Evolutionary conservation across 2,888 invertebrate species (phyloP).

Genomic region (Diarsia mendica): DNA sequence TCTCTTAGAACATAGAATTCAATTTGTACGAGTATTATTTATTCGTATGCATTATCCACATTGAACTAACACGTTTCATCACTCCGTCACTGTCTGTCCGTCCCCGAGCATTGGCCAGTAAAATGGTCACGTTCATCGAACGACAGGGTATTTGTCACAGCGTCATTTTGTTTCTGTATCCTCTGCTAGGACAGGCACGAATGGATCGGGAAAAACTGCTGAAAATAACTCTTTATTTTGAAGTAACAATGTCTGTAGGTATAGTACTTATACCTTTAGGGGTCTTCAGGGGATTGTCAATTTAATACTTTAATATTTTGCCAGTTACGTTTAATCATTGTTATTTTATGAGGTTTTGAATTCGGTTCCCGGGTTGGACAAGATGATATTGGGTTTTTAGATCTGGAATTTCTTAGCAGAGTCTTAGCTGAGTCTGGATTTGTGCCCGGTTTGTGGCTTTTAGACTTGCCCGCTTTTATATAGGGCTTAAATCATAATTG

Average conservation of each 20-base stretch:
- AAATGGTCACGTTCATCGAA: conserved; percentile 49
- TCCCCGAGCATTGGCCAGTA: not conserved
- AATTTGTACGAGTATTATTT: conserved; percentile 1
- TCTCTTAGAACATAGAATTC: conserved; percentile 4
- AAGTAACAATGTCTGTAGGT: not conserved
- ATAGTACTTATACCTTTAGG: too few species aligned
- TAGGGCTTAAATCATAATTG: too few species aligned
- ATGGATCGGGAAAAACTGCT: not conserved
- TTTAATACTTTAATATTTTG: not conserved
- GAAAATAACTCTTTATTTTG: not conserved
- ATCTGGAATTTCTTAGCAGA: too few species aligned
- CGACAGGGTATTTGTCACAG: conserved; percentile 46
- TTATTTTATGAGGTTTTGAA: not conserved
- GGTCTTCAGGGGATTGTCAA: not conserved
- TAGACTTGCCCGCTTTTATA: too few species aligned
- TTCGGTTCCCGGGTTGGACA: too few species aligned
- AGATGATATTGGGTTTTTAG: too few species aligned
- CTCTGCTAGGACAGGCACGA: not conserved
- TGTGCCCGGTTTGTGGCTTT: too few species aligned
- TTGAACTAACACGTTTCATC: conserved; percentile 13
- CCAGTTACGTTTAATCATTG: not conserved
- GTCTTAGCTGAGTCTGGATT: too few species aligned
- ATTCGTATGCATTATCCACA: not conserved
- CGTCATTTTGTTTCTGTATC: conserved; percentile 1
- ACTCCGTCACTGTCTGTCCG: conserved; percentile 30